Conservation (phyloP, 1,140 invertebrate species). For the Bombus affinis region DNA sequence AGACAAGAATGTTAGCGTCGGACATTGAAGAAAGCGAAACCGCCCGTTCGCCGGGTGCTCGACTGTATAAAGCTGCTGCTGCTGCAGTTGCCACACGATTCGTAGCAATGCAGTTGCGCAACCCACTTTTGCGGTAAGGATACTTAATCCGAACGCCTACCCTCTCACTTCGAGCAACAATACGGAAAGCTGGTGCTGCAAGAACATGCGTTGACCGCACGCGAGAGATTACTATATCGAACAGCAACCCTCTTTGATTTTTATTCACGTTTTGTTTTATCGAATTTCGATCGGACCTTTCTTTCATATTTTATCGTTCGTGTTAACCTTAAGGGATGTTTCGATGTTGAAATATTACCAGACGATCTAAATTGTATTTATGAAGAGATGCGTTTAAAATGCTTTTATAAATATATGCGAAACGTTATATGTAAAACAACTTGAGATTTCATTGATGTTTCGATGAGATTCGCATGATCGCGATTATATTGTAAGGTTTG, state of each 20-base stretch:
- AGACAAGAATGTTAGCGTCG: constrained; percentile 64
- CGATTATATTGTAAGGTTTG: too few species aligned
- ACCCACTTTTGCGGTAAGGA: constrained; percentile 65
- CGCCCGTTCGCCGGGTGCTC: constrained; percentile 49
- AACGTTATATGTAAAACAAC: too few species aligned
- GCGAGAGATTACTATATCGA: background rate
- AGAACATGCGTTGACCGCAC: constrained; percentile 39
- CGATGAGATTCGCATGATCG: too few species aligned
- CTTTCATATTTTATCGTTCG: background rate
- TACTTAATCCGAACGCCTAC: constrained; percentile 64
- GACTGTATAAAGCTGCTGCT: constrained; percentile 21
- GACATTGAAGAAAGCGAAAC: constrained; percentile 74
- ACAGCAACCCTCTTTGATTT: background rate
- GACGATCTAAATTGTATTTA: too few species aligned
- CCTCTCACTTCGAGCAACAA: constrained; percentile 64
- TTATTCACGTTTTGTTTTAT: background rate
- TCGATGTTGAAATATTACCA: too few species aligned
- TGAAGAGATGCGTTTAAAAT: too few species aligned
- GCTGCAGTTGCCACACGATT: constrained; percentile 69
- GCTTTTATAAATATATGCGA: too few species aligned
- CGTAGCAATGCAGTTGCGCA: constrained; percentile 69
- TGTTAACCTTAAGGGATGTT: too few species aligned
- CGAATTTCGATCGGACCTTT: background rate
- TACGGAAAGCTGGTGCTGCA: constrained; percentile 50
- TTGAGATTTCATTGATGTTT: too few species aligned